Evolutionary conservation across 2,888 invertebrate genomes (phyloP).

Genomic region (Xestia ashworthii): DNA sequence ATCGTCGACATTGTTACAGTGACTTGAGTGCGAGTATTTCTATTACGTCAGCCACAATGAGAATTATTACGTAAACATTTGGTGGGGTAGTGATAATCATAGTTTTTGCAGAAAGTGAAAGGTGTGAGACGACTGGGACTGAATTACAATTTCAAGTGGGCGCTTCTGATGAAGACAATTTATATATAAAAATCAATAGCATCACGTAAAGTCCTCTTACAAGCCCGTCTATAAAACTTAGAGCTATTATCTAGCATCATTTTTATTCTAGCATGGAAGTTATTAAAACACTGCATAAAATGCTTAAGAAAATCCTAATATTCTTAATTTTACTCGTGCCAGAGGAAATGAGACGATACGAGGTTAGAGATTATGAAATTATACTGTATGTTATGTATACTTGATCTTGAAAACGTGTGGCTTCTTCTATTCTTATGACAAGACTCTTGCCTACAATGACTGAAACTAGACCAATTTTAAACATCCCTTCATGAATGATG

Average conservation of each 20-base stretch:
- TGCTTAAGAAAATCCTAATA: neutral
- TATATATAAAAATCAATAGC: neutral
- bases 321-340: neutral
- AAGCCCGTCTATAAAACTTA: neutral
- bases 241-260: neutral
- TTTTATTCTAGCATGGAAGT: neutral
- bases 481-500: neutral
- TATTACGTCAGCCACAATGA: conserved; percentile 51
- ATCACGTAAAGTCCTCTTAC: neutral
- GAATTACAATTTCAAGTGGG: neutral
- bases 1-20: conserved; percentile 53
- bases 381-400: conserved; percentile 23
- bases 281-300: neutral
- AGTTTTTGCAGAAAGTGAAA: conserved; percentile 30
- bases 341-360: conserved; percentile 7
- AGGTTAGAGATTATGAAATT: conserved; percentile 27
- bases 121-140: neutral
- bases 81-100: neutral
- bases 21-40: conserved; percentile 36
- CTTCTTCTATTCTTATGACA: conserved; percentile 44
- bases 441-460: neutral
- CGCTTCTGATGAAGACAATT: too few species aligned
- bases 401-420: conserved; percentile 43
- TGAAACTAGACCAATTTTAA: neutral
- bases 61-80: conserved; percentile 37